Percentiles rank a stretch among this genome's conserved stretches.
Conservation (phyloP, 2,113 vertebrate genomes). For the Syngnathoides biaculeatus region DNA sequence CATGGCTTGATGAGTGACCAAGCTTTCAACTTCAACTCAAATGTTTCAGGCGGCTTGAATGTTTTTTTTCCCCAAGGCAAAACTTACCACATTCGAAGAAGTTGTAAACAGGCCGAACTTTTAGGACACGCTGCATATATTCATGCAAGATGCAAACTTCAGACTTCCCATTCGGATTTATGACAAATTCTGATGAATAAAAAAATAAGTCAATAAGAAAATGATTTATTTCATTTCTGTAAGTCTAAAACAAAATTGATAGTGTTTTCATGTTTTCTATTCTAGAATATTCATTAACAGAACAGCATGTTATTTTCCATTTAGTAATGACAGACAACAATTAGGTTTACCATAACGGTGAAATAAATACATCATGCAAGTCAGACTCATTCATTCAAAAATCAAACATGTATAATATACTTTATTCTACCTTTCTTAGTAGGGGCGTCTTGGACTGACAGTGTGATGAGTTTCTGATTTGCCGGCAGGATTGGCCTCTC, state of each 20-base stretch:
- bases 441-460: constrained; percentile 93
- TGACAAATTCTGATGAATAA: constrained; percentile 86
- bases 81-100: constrained; percentile 99
- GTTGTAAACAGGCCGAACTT: constrained; percentile 99
- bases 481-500: constrained; percentile 95
- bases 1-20: neutral
- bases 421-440: constrained; percentile 87
- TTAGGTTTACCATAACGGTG: neutral
- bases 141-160: constrained; percentile 99
- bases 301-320: neutral
- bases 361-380: neutral
- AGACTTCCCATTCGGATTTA: constrained; percentile 98
- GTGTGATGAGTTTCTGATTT: constrained; percentile 97
- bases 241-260: neutral
- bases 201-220: constrained; percentile 4
- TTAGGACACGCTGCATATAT: constrained; percentile 99
- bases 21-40: neutral
- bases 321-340: neutral
- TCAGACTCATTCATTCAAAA: neutral
- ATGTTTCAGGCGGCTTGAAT: neutral
- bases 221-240: neutral
- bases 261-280: neutral
- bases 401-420: neutral
- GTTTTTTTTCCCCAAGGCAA: neutral
- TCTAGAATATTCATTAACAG: neutral